Conservation (phyloP, 2,113 vertebrate species). For the Zapornia atra region DNA sequence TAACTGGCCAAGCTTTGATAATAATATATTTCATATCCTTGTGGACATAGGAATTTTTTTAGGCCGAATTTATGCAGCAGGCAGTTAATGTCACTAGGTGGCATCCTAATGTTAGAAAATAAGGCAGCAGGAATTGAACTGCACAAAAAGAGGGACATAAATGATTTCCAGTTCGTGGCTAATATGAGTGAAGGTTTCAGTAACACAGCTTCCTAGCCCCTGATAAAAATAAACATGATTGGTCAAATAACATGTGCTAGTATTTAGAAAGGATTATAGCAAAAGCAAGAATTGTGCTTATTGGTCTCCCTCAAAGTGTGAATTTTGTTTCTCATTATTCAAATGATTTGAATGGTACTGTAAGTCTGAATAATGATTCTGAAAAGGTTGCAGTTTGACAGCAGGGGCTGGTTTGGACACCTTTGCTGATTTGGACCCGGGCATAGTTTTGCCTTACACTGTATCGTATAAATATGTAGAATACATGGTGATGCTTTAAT, state of each 20-base stretch:
- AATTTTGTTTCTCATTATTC: not conserved
- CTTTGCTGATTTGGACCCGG: not conserved
- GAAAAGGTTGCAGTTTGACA: not conserved
- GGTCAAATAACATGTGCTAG: not conserved
- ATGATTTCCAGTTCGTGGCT: not conserved
- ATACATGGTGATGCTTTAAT: not conserved
- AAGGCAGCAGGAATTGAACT: not conserved
- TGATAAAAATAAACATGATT: conserved; percentile 1
- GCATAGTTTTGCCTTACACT: not conserved
- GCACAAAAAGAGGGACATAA: not conserved
- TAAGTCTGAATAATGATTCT: not conserved
- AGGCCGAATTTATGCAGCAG: not conserved
- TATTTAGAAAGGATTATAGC: not conserved
- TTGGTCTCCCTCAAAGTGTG: not conserved
- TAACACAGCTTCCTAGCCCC: not conserved
- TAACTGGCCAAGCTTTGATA: not conserved
- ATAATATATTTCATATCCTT: not conserved
- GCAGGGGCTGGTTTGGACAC: not conserved
- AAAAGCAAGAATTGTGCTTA: not conserved
- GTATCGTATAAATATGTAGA: not conserved
- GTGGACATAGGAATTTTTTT: not conserved
- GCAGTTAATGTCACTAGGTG: conserved; percentile 56
- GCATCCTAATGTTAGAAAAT: conserved; percentile 44
- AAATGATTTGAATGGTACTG: not conserved
- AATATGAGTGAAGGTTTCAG: not conserved